Conservation (phyloP, 1,140 invertebrate species). For the Scaptomyza graminum region DNA sequence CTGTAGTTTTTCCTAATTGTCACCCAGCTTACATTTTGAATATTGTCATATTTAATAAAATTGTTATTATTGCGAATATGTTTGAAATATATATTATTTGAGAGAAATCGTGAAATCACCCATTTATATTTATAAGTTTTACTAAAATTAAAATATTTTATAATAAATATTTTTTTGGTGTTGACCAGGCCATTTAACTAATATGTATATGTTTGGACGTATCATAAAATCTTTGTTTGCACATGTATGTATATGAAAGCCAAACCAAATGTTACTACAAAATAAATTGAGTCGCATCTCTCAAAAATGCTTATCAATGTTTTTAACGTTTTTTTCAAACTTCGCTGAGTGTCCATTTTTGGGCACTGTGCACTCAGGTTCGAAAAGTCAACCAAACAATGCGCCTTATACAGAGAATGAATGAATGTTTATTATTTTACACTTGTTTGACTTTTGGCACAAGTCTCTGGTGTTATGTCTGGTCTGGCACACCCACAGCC, state of each 20-base stretch:
- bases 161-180: no score
- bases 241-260: no score
- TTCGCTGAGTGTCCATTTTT: conserved; percentile 52
- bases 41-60: not conserved
- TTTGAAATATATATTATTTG: not conserved
- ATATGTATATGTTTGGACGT: no score
- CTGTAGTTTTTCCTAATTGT: not conserved
- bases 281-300: not conserved
- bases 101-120: no score
- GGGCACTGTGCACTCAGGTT: conserved; percentile 49
- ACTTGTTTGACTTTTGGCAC: conserved; percentile 57
- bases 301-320: conserved; percentile 3
- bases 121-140: no score
- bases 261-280: no score
- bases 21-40: not conserved
- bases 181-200: not conserved
- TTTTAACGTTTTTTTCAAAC: conserved; percentile 39
- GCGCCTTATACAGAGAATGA: conserved; percentile 50
- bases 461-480: conserved; percentile 2
- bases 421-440: conserved; percentile 60
- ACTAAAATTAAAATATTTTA: no score
- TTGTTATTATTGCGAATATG: not conserved
- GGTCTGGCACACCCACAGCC: conserved; percentile 57
- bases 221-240: no score
- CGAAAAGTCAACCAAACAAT: conserved; percentile 35